Base-by-base conservation (phyloP, 2,888 invertebrate species). In the Petrolisthes manimaculis region DNA sequence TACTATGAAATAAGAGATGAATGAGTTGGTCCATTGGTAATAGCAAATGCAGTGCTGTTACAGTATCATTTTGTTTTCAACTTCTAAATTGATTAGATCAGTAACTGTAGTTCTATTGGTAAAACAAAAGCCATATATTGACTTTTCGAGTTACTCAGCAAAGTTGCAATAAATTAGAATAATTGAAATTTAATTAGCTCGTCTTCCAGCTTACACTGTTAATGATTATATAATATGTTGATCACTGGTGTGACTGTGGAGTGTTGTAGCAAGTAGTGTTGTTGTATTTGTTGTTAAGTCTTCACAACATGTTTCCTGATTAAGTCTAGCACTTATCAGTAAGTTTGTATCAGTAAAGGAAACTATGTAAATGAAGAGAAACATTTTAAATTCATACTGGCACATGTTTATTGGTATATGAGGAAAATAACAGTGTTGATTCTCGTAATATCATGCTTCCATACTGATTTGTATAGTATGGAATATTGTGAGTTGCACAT, bases 151-250 rank as follows among this genome's bases (percentile, higher is more conserved):
- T 71, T 71, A 71, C 21, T 71, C 21, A 71, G 18, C 61, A 61
- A 37, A 71, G 71, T 71, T 71, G 71, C 71, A 71, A 71, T 71
- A 71, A 71, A 71, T 71, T 71, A 71, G 71, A 6, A 21, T 71
- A 71, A 21, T 21, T 71, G 71, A 71, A 61, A 37, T 37, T 18
- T 18, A 3, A 61, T 61, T 9, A 61, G 61, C 61, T 61, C 61
- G 18, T 9, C 61, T 12, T 61, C 18, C 18, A 18, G 61, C 61
- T 12, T 18, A 61, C 61, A 61, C 18, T 61, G 1, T 61, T 9
- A 18, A 61, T 61, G 61, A 61, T 61, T 12, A 12, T 12, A 12
- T 61, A 18, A 61, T 61, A 18, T 61, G 61, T 61, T 61, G 61
- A 61, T 61, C 61, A 9, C 61, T 61, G 61, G 61, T 61, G 61